phyloP scores from a whole-genome alignment of 2,888 invertebrate genomes.

The Phasia obesa region DNA sequence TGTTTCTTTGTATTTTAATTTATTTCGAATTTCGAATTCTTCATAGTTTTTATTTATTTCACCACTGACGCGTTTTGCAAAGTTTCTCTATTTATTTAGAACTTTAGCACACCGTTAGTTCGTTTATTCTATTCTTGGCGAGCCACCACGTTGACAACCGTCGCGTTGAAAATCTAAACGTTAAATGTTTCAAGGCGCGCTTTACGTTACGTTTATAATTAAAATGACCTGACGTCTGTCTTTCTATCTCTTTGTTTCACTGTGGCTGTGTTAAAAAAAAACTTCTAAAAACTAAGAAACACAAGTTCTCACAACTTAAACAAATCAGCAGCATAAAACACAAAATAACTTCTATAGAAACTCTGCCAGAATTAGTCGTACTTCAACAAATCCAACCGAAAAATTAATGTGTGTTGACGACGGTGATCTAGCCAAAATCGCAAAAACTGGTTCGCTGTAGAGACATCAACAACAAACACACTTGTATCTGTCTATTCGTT shows the following conservation, averaged over 20 bases:
- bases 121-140: slow-evolving; percentile 39
- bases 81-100: slow-evolving; percentile 2
- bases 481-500: slow-evolving; percentile 24
- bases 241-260: neutral
- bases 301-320: slow-evolving; percentile 43
- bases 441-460: slow-evolving; percentile 42
- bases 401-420: neutral
- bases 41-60: slow-evolving; percentile 23
- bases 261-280: slow-evolving; percentile 39
- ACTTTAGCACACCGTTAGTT: neutral
- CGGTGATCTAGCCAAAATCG: slow-evolving; percentile 27
- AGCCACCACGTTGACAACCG: slow-evolving; percentile 45
- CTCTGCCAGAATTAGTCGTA: slow-evolving; percentile 3
- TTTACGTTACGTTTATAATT: slow-evolving; percentile 58
- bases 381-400: neutral
- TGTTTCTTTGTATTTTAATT: slow-evolving; percentile 1
- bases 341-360: slow-evolving; percentile 9
- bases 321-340: slow-evolving; percentile 13
- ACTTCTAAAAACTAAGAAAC: slow-evolving; percentile 50
- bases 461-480: slow-evolving; percentile 22
- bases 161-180: slow-evolving; percentile 52
- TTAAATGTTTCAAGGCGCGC: slow-evolving; percentile 44
- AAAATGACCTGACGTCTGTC: neutral
- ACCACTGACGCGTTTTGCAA: neutral
- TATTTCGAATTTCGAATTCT: neutral